Conservation (phyloP, 2,888 invertebrate species). For the Eledone cirrhosa region DNA sequence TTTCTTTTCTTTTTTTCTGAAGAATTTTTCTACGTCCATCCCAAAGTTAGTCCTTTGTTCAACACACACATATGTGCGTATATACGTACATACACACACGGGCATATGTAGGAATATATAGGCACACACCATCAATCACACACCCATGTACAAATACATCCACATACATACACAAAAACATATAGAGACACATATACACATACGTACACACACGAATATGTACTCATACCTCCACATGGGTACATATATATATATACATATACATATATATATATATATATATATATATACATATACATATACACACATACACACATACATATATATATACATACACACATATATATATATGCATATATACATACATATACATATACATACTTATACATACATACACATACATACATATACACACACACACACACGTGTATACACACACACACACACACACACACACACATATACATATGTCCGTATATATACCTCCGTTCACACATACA, state of each 20-base stretch:
- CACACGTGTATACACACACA: neutral
- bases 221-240: too few species aligned
- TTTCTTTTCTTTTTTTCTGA: too few species aligned
- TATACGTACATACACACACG: too few species aligned
- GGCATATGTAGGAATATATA: too few species aligned
- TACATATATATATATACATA: neutral
- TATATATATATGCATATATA: neutral
- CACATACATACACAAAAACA: neutral
- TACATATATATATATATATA: slow-evolving; percentile 6
- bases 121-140: neutral
- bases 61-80: too few species aligned
- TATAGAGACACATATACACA: too few species aligned
- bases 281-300: neutral
- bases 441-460: neutral
- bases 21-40: too few species aligned
- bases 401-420: neutral
- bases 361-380: neutral
- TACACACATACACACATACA: neutral
- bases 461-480: neutral
- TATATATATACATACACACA: neutral
- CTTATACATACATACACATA: neutral
- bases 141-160: neutral
- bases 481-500: neutral
- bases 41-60: too few species aligned
- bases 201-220: too few species aligned